phyloP scores from a whole-genome alignment of 2,888 invertebrate genomes.

The Aphelenchoides bicaudatus region DNA sequence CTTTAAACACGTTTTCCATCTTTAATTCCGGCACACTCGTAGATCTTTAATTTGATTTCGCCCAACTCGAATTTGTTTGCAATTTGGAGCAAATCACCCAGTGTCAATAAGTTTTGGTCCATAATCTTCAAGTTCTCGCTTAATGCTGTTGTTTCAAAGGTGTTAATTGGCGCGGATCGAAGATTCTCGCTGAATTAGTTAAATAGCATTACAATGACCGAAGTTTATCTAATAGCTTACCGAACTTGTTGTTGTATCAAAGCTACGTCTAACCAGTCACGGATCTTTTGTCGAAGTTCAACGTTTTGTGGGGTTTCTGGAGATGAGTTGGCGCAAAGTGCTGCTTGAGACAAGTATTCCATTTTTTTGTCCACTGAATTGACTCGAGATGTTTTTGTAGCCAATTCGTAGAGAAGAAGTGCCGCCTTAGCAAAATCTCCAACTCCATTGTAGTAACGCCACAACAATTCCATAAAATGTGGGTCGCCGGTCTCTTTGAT shows the following conservation, averaged over 20 bases:
- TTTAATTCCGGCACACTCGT: conserved; percentile 92
- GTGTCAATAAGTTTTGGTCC: conserved; percentile 24
- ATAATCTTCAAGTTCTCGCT: too few relatives aligned
- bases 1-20: too few relatives aligned
- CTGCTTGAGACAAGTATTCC: conserved; percentile 84
- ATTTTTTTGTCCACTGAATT: conserved; percentile 77
- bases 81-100: conserved; percentile 31
- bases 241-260: conserved; percentile 67
- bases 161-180: conserved; percentile 6
- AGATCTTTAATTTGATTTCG: conserved; percentile 87
- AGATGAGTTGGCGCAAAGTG: conserved; percentile 85
- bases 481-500: conserved; percentile 46
- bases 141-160: conserved; percentile 16
- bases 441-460: conserved; percentile 91
- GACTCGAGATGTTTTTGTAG: conserved; percentile 65
- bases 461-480: conserved; percentile 73
- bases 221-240: conserved; percentile 23
- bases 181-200: conserved; percentile 12
- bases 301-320: conserved; percentile 64
- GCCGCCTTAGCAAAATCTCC: conserved; percentile 88
- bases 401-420: conserved; percentile 79
- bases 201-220: background rate
- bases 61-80: conserved; percentile 43
- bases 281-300: conserved; percentile 79
- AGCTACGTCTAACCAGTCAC: conserved; percentile 88